These are phyloP conservation scores for Caenorhabditis auriculariae DNA, from an alignment of 2,888 invertebrate genomes.

Conservation along the genomic window DNA sequence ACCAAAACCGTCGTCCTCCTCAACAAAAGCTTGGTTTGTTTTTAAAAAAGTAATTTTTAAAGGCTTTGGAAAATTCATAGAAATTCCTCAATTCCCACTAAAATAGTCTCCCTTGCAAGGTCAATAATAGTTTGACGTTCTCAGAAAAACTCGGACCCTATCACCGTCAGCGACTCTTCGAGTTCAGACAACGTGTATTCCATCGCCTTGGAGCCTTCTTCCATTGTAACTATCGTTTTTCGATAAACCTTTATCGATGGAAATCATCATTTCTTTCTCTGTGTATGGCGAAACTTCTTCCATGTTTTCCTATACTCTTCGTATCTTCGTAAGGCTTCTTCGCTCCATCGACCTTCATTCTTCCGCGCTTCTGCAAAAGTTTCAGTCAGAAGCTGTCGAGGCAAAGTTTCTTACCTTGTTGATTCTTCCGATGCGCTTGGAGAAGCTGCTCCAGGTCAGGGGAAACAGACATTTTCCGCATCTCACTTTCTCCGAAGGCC, in stretches of 20 bases:
- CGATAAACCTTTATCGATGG: too few species aligned
- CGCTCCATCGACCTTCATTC: constrained; percentile 32
- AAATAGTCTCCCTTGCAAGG: too few species aligned
- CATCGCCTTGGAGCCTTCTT: too few species aligned
- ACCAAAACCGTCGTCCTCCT: constrained; percentile 20
- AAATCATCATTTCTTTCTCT: too few species aligned
- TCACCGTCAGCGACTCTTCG: too few species aligned
- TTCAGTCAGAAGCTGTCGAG: background rate
- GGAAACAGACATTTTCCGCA: background rate
- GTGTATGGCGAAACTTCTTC: constrained; percentile 21
- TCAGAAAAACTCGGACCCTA: too few species aligned
- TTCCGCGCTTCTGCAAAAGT: constrained; percentile 19
- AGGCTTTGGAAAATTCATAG: too few species aligned
- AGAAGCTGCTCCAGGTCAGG: constrained; percentile 17
- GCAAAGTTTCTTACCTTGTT: constrained; percentile 13
- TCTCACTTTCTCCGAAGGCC: constrained; percentile 3
- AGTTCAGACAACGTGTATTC: too few species aligned
- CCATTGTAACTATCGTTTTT: too few species aligned
- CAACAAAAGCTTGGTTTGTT: constrained; percentile 28
- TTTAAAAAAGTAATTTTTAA: too few species aligned
- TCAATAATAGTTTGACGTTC: too few species aligned
- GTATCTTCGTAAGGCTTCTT: constrained; percentile 35
- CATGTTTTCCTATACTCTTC: constrained; percentile 36
- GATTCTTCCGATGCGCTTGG: constrained; percentile 27
- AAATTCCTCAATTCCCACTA: too few species aligned